phyloP scores from a whole-genome alignment of 92 coral and sea anemone genomes.

The Desmophyllum pertusum region DNA sequence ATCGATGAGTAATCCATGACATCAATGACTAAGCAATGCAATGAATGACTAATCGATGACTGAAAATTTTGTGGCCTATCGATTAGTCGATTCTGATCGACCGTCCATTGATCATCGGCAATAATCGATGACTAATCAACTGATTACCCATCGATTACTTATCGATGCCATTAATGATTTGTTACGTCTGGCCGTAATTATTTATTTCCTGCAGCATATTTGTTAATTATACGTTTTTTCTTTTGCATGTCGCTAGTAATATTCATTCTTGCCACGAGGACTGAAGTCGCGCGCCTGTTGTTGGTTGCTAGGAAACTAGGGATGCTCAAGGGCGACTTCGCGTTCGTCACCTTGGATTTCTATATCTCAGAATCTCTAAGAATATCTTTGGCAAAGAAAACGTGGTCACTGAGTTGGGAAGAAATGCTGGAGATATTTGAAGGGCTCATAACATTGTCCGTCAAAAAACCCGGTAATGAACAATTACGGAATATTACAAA shows the following conservation, averaged over 20 bases:
- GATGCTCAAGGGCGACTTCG: conserved; percentile 81
- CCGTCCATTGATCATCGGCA: too few relatives aligned
- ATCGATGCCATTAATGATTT: too few relatives aligned
- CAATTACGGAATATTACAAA: conserved; percentile 33
- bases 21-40: too few relatives aligned
- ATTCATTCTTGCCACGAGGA: conserved; percentile 59
- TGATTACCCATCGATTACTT: too few relatives aligned
- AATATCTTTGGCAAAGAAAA: neutral
- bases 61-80: too few relatives aligned
- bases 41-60: too few relatives aligned
- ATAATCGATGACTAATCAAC: too few relatives aligned
- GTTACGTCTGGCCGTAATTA: neutral
- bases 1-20: too few relatives aligned
- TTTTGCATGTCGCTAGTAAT: conserved; percentile 38
- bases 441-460: conserved; percentile 73
- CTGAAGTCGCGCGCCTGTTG: conserved; percentile 48
- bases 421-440: conserved; percentile 45
- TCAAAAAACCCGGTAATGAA: conserved; percentile 46
- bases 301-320: conserved; percentile 60
- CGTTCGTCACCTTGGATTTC: conserved; percentile 83
- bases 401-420: conserved; percentile 10
- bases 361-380: conserved; percentile 25
- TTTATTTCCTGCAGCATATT: neutral
- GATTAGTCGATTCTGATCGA: too few relatives aligned
- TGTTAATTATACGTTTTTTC: neutral